These are phyloP conservation scores for Eubucco bourcierii DNA, from an alignment of 2,113 vertebrate species.

Conservation along the genomic window DNA sequence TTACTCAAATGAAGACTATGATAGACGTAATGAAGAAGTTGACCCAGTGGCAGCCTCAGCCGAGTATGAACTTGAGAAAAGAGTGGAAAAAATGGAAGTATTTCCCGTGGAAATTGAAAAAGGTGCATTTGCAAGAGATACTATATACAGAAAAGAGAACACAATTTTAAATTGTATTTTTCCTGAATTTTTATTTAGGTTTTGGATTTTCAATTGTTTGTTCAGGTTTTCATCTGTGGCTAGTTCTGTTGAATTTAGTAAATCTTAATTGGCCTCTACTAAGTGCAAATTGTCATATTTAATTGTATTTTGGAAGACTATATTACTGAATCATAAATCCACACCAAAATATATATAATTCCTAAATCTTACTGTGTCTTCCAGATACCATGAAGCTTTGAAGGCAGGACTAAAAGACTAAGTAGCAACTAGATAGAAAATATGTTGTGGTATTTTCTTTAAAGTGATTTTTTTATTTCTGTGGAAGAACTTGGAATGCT, in stretches of 20 bases:
- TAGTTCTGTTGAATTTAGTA: not conserved
- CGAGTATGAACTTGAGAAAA: slow-evolving; percentile 92
- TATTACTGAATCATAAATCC: not conserved
- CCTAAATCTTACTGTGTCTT: not conserved
- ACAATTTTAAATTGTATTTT: not conserved
- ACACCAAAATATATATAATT: not conserved
- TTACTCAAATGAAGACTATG: slow-evolving; percentile 92
- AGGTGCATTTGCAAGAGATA: slow-evolving; percentile 69
- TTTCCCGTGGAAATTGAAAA: slow-evolving; percentile 93
- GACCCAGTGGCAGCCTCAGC: slow-evolving; percentile 92
- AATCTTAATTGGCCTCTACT: not conserved
- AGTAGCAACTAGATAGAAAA: not conserved
- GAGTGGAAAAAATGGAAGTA: slow-evolving; percentile 95
- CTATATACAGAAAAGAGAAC: not conserved
- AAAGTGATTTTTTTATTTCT: not conserved
- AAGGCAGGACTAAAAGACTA: not conserved
- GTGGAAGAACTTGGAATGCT: not conserved
- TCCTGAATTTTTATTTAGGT: not conserved
- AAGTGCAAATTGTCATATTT: not conserved
- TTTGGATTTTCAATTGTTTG: not conserved
- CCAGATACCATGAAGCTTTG: not conserved
- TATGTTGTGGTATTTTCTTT: not conserved
- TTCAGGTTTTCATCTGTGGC: not conserved
- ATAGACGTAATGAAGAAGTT: slow-evolving; percentile 91
- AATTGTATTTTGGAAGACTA: not conserved